Conservation (phyloP, 2,797 vertebrate species). For the Chiloscyllium punctatum region DNA sequence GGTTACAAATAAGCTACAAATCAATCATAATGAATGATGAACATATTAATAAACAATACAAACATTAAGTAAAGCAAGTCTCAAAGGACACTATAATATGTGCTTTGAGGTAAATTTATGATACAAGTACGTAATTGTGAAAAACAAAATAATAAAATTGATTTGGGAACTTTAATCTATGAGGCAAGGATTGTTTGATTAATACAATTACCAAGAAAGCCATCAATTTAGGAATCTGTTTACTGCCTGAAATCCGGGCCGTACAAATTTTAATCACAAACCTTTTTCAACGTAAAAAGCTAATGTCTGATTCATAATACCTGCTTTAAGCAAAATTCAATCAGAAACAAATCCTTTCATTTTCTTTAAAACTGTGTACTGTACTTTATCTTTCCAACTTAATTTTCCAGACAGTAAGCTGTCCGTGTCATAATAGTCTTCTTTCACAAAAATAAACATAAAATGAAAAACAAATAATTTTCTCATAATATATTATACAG, state of each 20-base stretch:
- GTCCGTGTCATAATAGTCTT: background rate
- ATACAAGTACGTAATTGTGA: background rate
- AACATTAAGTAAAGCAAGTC: background rate
- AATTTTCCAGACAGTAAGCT: too few relatives aligned
- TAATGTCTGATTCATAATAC: background rate
- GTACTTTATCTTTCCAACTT: too few relatives aligned
- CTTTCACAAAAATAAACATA: background rate
- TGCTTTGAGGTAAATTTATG: background rate
- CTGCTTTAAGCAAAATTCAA: too few relatives aligned
- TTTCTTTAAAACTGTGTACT: too few relatives aligned
- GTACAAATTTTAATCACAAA: background rate
- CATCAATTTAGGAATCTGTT: background rate
- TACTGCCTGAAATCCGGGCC: background rate
- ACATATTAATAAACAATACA: slow-evolving; percentile 11
- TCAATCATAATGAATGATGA: background rate
- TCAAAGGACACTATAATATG: background rate
- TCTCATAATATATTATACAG: background rate
- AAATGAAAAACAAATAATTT: background rate
- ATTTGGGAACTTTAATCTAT: slow-evolving; percentile 21
- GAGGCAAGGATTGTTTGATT: background rate
- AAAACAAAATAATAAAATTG: slow-evolving; percentile 10
- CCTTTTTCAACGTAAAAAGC: background rate
- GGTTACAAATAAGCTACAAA: slow-evolving; percentile 1
- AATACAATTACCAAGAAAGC: background rate
- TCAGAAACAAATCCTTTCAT: too few relatives aligned